Conservation (phyloP, 92 coral and sea anemone genomes). For the Phenganax marumi region DNA sequence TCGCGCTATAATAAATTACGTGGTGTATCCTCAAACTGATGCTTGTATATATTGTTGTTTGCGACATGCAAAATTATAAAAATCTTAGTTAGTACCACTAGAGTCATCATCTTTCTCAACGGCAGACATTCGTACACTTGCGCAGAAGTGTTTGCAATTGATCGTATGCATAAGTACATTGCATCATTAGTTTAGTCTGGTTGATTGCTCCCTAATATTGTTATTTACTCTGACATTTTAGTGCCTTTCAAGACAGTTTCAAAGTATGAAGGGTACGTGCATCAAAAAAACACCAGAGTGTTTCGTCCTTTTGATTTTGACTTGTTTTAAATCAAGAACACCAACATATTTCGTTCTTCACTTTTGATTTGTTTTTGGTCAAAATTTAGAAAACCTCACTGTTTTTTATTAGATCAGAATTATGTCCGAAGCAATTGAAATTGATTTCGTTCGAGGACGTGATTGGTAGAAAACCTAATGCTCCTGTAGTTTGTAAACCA, state of each 20-base stretch:
- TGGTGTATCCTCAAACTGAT: too few species aligned
- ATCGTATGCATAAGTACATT: not conserved
- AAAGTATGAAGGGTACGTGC: conserved; percentile 16
- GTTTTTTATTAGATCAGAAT: conserved; percentile 4
- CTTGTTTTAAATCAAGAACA: not conserved
- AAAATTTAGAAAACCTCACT: too few species aligned
- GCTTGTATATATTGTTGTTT: too few species aligned
- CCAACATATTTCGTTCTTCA: too few species aligned
- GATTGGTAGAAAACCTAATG: not conserved
- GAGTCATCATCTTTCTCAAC: too few species aligned
- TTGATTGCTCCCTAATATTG: not conserved
- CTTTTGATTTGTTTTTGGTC: too few species aligned
- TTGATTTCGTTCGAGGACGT: conserved; percentile 32
- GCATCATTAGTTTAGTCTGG: not conserved
- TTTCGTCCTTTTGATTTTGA: not conserved
- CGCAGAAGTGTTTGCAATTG: too few species aligned
- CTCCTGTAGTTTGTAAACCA: not conserved
- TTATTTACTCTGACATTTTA: not conserved
- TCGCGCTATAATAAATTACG: too few species aligned
- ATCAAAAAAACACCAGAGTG: not conserved
- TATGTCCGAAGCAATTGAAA: conserved; percentile 4
- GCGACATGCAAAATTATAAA: too few species aligned
- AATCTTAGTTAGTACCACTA: too few species aligned
- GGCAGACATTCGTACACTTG: too few species aligned
- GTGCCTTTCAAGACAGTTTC: conserved; percentile 23